Conservation (phyloP, 2,888 invertebrate species). For the Chydorus sphaericus region DNA sequence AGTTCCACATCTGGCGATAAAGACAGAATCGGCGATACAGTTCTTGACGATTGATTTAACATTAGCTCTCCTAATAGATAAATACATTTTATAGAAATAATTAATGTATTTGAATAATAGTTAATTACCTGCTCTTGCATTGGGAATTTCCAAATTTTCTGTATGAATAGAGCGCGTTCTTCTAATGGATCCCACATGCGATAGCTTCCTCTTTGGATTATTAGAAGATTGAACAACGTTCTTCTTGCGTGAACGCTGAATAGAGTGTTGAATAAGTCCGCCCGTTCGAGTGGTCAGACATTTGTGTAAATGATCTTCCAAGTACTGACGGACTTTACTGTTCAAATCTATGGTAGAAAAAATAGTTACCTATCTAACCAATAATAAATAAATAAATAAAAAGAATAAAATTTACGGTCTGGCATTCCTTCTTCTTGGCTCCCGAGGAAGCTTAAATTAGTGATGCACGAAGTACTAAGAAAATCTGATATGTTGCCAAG, state of each 20-base stretch:
- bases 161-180: slow-evolving; percentile 86
- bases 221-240: background rate
- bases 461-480: slow-evolving; percentile 91
- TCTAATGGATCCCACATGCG: slow-evolving; percentile 81
- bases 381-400: background rate
- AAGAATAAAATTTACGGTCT: slow-evolving; percentile 30
- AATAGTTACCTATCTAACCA: too few species aligned
- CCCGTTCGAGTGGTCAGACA: slow-evolving; percentile 55
- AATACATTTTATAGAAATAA: background rate
- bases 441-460: slow-evolving; percentile 87
- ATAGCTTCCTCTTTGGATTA: slow-evolving; percentile 40
- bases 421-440: slow-evolving; percentile 85
- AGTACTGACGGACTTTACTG: slow-evolving; percentile 68
- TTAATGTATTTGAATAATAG: too few species aligned
- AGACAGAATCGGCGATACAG: background rate
- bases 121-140: background rate
- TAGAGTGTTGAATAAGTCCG: background rate
- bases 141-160: slow-evolving; percentile 27
- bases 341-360: slow-evolving; percentile 48
- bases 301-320: slow-evolving; percentile 70
- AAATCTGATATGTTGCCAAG: slow-evolving; percentile 90
- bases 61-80: background rate
- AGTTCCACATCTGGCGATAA: background rate
- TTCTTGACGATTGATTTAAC: slow-evolving; percentile 4
- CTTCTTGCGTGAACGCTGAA: slow-evolving; percentile 3